These are phyloP conservation scores for Eupithecia vulgata DNA, from an alignment of 2,888 invertebrate species.

Conservation along the genomic window DNA sequence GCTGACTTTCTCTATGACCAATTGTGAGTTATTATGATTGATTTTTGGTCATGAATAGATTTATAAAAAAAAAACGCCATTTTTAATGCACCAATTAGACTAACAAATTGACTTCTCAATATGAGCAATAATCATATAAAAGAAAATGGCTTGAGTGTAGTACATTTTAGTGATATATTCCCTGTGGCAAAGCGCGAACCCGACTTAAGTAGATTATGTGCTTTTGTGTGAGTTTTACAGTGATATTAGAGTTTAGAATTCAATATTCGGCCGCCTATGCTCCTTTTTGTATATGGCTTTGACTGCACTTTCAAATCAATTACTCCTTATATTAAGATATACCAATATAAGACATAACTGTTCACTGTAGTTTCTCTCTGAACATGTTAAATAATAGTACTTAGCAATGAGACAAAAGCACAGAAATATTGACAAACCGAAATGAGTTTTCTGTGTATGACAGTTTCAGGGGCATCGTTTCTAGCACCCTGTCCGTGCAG, in stretches of 20 bases:
- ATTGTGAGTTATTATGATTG: too few relatives aligned
- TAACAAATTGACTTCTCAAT: not conserved
- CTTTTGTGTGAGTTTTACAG: constrained; percentile 66
- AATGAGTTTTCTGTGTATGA: constrained; percentile 20
- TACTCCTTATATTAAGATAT: not conserved
- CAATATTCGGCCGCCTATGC: constrained; percentile 18
- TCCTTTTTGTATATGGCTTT: constrained; percentile 16
- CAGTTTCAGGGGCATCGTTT: not conserved
- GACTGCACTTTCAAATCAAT: constrained; percentile 16
- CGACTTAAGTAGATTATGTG: constrained; percentile 51
- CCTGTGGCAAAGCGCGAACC: constrained; percentile 9
- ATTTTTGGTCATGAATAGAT: too few relatives aligned
- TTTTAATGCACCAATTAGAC: not conserved
- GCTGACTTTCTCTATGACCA: not conserved
- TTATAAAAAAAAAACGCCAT: not conserved
- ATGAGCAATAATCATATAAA: too few relatives aligned
- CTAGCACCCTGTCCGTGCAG: not conserved
- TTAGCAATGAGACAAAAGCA: constrained; percentile 27
- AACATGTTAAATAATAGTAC: not conserved
- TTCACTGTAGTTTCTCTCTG: not conserved
- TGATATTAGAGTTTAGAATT: constrained; percentile 66
- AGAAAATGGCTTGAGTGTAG: not conserved
- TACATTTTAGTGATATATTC: not conserved
- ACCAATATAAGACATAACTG: not conserved
- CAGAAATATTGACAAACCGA: constrained; percentile 12